These are phyloP conservation scores for Pantherophis alleghaniensis DNA, from an alignment of 2,797 vertebrate species.

Conservation along the genomic window DNA sequence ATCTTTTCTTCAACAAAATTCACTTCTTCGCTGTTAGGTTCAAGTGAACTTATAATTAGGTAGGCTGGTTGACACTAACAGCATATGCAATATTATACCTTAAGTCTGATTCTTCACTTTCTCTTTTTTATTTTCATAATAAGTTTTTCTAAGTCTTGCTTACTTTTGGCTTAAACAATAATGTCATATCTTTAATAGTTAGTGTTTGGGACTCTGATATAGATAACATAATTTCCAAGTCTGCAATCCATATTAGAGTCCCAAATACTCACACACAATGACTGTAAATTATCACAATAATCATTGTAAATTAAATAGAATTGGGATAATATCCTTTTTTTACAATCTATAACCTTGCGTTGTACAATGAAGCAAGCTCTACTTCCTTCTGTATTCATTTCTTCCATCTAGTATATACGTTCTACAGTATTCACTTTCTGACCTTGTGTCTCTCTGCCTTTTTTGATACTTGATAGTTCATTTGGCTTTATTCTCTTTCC, in stretches of 20 bases:
- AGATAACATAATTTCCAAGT: background rate
- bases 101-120: background rate
- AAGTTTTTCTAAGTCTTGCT: background rate
- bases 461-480: background rate
- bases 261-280: background rate
- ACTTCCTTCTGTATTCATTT: background rate
- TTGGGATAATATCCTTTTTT: background rate
- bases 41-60: background rate
- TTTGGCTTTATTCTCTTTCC: background rate
- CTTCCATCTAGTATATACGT: background rate
- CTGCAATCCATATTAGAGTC: background rate
- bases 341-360: background rate
- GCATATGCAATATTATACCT: background rate
- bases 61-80: background rate
- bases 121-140: background rate
- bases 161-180: background rate
- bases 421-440: background rate
- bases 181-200: background rate
- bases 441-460: background rate
- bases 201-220: background rate
- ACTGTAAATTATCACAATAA: background rate
- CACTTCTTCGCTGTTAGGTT: background rate
- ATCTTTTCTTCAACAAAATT: background rate
- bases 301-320: background rate
- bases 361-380: background rate